Evolutionary conservation across 2,113 vertebrate genomes (phyloP).

Genomic region (Antechinus stuartii): DNA sequence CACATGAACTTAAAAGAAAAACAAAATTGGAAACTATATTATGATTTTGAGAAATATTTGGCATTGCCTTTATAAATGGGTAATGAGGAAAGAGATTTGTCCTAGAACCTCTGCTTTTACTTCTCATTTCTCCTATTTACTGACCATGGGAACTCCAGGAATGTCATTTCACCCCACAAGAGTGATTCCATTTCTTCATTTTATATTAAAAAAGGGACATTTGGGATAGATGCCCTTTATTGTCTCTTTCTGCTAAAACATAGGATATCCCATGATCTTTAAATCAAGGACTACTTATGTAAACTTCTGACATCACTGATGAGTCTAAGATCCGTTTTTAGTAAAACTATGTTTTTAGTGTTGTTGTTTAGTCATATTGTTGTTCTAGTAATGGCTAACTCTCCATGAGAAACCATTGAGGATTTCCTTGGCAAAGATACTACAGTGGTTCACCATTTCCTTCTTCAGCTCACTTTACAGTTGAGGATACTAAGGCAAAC

Average conservation of each 20-base stretch:
- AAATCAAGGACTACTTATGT: background rate
- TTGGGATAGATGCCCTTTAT: background rate
- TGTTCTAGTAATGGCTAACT: background rate
- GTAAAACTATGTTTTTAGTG: background rate
- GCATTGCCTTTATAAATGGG: background rate
- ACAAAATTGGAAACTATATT: background rate
- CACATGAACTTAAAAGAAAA: background rate
- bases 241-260: background rate
- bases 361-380: background rate
- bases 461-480: background rate
- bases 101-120: background rate
- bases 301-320: background rate
- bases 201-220: background rate
- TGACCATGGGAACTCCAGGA: background rate
- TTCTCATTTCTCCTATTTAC: background rate
- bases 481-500: background rate
- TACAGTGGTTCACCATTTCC: background rate
- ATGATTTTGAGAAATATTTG: background rate
- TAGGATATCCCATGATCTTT: background rate
- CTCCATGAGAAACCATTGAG: background rate
- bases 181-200: background rate
- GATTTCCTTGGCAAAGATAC: background rate
- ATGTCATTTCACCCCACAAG: background rate
- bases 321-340: background rate
- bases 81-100: background rate